Percentiles rank a stretch among this genome's conserved stretches.
Evolutionary conservation across 2,113 vertebrate genomes (phyloP).

Genomic region (Microcebus ravelobensis): DNA sequence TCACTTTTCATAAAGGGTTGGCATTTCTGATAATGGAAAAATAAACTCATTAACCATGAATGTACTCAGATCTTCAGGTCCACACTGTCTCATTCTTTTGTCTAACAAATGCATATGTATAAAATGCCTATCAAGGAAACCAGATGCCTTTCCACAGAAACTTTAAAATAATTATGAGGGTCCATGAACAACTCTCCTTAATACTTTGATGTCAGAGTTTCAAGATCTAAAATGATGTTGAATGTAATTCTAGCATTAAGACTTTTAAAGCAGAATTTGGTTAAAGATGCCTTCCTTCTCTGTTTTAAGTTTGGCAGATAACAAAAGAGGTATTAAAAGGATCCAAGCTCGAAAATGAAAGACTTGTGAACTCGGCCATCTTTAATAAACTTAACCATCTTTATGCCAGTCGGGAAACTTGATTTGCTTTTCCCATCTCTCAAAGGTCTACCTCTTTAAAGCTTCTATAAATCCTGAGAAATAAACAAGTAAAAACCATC

Average conservation of each 20-base stretch:
- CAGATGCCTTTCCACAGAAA: slow-evolving; percentile 22
- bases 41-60: slow-evolving; percentile 26
- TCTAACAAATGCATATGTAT: slow-evolving; percentile 17
- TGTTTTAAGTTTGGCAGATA: not conserved
- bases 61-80: not conserved
- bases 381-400: not conserved
- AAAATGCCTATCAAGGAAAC: slow-evolving; percentile 38
- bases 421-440: not conserved
- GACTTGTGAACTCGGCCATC: not conserved
- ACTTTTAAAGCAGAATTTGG: not conserved
- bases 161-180: slow-evolving; percentile 37
- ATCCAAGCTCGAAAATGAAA: not conserved
- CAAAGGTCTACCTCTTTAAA: not conserved
- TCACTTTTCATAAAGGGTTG: slow-evolving; percentile 23
- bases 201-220: not conserved
- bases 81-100: slow-evolving; percentile 60
- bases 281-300: not conserved
- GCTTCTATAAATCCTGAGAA: not conserved
- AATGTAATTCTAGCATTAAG: not conserved
- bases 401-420: not conserved
- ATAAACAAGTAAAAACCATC: not conserved
- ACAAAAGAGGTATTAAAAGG: not conserved
- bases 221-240: not conserved
- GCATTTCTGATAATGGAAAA: slow-evolving; percentile 16
- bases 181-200: slow-evolving; percentile 39